Conservation (phyloP, 2,888 invertebrate genomes). For the Muscina levida region DNA sequence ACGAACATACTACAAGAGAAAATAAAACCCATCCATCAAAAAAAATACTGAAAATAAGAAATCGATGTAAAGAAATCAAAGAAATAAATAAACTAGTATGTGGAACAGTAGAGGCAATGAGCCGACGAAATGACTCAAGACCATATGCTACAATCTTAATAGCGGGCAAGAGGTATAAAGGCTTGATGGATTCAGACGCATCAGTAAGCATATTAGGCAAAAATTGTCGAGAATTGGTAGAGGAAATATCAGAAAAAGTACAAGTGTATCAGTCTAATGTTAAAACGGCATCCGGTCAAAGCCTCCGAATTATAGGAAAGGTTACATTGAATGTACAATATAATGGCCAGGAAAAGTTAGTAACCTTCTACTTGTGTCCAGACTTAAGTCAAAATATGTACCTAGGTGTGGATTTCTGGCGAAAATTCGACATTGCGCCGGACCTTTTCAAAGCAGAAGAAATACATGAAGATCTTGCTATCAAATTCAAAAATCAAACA, state of each 20-base stretch:
- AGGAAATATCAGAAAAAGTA: slow-evolving; percentile 5
- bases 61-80: background rate
- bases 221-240: slow-evolving; percentile 21
- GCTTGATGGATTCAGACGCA: too few species aligned
- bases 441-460: background rate
- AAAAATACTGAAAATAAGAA: background rate
- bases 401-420: slow-evolving; percentile 31
- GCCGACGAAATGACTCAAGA: background rate
- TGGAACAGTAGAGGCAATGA: background rate
- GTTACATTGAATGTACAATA: background rate
- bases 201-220: slow-evolving; percentile 28
- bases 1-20: background rate
- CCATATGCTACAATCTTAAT: background rate
- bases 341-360: too few species aligned
- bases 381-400: slow-evolving; percentile 34
- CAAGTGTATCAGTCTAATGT: background rate
- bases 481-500: background rate
- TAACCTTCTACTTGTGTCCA: too few species aligned
- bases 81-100: background rate
- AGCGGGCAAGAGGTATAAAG: background rate
- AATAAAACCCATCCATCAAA: too few species aligned
- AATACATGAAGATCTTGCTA: background rate
- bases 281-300: slow-evolving; percentile 10
- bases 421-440: slow-evolving; percentile 2
- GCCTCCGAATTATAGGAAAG: slow-evolving; percentile 20